These are phyloP conservation scores for Meandrusa payeni DNA, from an alignment of 2,888 invertebrate species.

Conservation along the genomic window DNA sequence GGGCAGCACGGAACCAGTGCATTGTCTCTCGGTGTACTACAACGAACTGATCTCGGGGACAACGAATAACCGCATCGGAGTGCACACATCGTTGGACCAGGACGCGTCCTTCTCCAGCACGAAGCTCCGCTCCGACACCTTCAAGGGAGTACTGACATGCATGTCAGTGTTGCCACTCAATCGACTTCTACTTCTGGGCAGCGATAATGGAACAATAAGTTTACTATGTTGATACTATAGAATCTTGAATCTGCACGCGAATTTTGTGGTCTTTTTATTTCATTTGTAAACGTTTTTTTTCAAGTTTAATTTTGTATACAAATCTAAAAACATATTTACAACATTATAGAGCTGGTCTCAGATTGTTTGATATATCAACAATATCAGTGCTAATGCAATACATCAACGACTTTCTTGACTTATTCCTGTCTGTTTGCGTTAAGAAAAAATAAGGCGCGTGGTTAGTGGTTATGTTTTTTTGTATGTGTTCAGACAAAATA, in stretches of 20 bases:
- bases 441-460: no score
- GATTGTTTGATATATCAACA: no score
- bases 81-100: conserved; percentile 86
- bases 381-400: no score
- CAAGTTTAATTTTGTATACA: no score
- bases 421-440: no score
- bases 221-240: conserved; percentile 85
- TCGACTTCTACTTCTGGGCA: conserved; percentile 92
- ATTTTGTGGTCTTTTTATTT: no score
- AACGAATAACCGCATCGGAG: conserved; percentile 95
- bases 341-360: neutral
- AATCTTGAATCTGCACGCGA: no score
- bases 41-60: conserved; percentile 94
- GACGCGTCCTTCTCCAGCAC: conserved; percentile 91
- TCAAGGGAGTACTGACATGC: conserved; percentile 94
- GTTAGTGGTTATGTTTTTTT: no score
- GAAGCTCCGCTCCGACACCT: conserved; percentile 92
- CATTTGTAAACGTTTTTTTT: no score
- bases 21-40: conserved; percentile 90
- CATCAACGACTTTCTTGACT: no score
- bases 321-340: no score
- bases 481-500: no score
- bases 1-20: conserved; percentile 95
- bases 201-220: conserved; percentile 93
- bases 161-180: conserved; percentile 95